phyloP scores from a whole-genome alignment of 1,140 invertebrate species.

The Bradysia coprophila region DNA sequence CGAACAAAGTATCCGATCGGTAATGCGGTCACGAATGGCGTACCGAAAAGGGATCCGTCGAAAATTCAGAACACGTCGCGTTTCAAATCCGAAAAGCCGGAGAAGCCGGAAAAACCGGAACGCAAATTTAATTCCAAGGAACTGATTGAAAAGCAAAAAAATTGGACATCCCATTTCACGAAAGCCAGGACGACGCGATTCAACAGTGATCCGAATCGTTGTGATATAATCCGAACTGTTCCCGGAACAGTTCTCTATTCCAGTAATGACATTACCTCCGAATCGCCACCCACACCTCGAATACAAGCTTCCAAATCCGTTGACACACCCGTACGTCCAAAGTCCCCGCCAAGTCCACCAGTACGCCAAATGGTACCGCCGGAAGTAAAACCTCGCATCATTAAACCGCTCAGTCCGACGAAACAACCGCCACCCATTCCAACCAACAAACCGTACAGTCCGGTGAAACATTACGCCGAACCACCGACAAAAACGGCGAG shows the following conservation, averaged over 20 bases:
- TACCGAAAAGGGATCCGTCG: conserved; percentile 2
- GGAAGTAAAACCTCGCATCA: conserved; percentile 19
- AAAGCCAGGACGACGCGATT: conserved; percentile 43
- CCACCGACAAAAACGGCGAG: not conserved
- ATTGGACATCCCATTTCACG: conserved; percentile 79
- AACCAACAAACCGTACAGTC: conserved; percentile 7
- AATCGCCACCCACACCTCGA: not conserved
- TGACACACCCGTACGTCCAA: conserved; percentile 3
- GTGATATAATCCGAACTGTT: conserved; percentile 22
- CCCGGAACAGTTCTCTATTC: conserved; percentile 19
- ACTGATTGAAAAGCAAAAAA: conserved; percentile 73
- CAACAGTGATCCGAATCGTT: conserved; percentile 40
- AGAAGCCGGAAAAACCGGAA: conserved; percentile 58
- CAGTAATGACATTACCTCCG: conserved; percentile 6
- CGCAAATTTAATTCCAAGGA: conserved; percentile 65
- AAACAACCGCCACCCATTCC: conserved; percentile 22
- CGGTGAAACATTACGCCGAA: not conserved
- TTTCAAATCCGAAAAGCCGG: conserved; percentile 28
- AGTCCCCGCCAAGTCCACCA: conserved; percentile 12
- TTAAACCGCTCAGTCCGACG: conserved; percentile 19
- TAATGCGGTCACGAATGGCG: conserved; percentile 1
- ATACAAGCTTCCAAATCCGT: not conserved
- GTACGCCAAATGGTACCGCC: conserved; percentile 12
- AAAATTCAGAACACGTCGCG: conserved; percentile 15
- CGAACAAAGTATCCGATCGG: conserved; percentile 17